These are phyloP conservation scores for Nephrotoma guestfalica DNA, from an alignment of 2,888 invertebrate genomes.

Conservation along the genomic window DNA sequence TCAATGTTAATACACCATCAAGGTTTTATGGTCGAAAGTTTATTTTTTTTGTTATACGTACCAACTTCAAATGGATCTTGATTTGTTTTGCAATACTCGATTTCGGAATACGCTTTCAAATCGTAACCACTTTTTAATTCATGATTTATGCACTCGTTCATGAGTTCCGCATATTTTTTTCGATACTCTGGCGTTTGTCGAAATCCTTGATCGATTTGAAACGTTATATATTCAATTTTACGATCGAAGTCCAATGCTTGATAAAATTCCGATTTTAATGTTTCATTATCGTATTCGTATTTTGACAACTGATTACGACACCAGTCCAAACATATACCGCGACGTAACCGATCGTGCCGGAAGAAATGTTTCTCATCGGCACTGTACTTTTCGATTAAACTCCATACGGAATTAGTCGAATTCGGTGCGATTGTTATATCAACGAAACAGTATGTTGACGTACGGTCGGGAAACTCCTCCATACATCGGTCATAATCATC, in stretches of 20 bases:
- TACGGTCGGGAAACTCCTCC: constrained; percentile 23
- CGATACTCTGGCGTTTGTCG: background rate
- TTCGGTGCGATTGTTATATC: background rate
- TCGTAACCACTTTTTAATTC: constrained; percentile 8
- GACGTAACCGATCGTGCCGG: constrained; percentile 9
- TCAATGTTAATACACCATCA: background rate
- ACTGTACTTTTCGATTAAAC: constrained; percentile 7
- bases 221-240: background rate
- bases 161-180: background rate
- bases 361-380: constrained; percentile 6
- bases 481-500: constrained; percentile 29
- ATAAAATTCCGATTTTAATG: background rate
- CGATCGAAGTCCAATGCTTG: background rate
- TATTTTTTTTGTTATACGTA: background rate
- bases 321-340: constrained; percentile 11
- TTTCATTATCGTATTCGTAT: background rate
- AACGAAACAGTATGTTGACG: constrained; percentile 7
- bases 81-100: constrained; percentile 10
- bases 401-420: background rate
- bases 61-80: background rate
- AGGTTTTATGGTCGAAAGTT: background rate
- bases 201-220: background rate
- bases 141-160: constrained; percentile 10
- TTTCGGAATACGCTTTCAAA: constrained; percentile 9
- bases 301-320: background rate